Evolutionary conservation across 92 coral and sea anemone species (phyloP).

Genomic region (Zoanthus sansibaricus): DNA sequence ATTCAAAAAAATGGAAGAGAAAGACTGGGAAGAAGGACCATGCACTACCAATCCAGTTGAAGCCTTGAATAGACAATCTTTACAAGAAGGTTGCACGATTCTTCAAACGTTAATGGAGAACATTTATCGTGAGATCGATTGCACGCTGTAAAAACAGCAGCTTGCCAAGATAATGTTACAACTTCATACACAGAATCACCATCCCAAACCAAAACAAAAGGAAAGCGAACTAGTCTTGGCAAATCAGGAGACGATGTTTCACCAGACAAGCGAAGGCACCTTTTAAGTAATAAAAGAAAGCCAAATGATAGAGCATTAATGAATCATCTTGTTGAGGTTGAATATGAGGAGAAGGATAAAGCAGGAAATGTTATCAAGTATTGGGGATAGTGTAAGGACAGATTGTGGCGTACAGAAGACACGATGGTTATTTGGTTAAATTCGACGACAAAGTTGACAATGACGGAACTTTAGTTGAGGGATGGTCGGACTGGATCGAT

Average conservation of each 20-base stretch:
- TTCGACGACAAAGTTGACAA: no score
- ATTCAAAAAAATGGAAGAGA: constrained; percentile 58
- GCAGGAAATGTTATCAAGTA: no score
- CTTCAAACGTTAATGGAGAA: constrained; percentile 45
- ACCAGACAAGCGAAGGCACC: no score
- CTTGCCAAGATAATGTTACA: constrained; percentile 49
- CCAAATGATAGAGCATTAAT: no score
- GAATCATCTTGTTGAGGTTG: no score
- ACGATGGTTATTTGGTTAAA: no score
- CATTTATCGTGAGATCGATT: constrained; percentile 54
- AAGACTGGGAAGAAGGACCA: constrained; percentile 61
- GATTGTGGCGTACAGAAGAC: no score
- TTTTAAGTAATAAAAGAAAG: no score
- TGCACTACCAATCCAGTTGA: constrained; percentile 62
- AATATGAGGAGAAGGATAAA: no score
- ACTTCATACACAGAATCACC: constrained; percentile 54
- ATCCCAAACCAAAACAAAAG: constrained; percentile 31
- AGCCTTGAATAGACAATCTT: constrained; percentile 58
- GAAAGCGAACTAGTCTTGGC: not conserved
- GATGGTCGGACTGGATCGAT: constrained; percentile 42
- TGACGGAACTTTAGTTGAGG: no score
- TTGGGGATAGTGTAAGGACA: no score
- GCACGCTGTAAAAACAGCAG: constrained; percentile 55
- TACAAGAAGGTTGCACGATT: constrained; percentile 44
- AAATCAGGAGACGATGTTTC: no score